Evolutionary conservation across 2,797 vertebrate genomes (phyloP).

Genomic region (Xenopus petersii): DNA sequence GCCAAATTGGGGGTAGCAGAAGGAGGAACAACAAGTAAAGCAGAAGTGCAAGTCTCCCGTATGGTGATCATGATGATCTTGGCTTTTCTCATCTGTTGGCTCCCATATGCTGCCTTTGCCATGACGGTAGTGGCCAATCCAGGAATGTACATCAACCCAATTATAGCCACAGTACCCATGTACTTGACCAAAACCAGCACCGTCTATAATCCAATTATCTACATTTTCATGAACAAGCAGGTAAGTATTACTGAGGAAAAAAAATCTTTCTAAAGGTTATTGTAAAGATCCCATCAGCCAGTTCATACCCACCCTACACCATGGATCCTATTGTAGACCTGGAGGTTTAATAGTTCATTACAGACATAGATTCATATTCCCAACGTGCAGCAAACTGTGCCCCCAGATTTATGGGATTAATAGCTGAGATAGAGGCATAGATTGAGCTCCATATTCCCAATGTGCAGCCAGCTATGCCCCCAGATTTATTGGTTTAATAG

Average conservation of each 20-base stretch:
- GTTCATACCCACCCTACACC: too few relatives aligned
- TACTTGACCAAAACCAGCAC: slow-evolving; percentile 72
- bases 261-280: too few relatives aligned
- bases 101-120: slow-evolving; percentile 65
- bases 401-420: too few relatives aligned
- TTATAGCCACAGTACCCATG: slow-evolving; percentile 59
- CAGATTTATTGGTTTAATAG: too few relatives aligned
- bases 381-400: too few relatives aligned
- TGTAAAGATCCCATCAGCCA: too few relatives aligned
- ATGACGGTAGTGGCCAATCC: slow-evolving; percentile 58
- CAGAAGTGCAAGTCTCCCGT: slow-evolving; percentile 55
- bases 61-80: slow-evolving; percentile 67
- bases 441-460: too few relatives aligned
- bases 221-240: slow-evolving; percentile 73
- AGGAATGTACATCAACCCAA: slow-evolving; percentile 55
- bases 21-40: slow-evolving; percentile 59
- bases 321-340: too few relatives aligned
- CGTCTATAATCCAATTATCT: slow-evolving; percentile 68
- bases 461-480: too few relatives aligned
- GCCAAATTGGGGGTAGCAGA: slow-evolving; percentile 58
- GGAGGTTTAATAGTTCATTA: too few relatives aligned
- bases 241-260: slow-evolving; percentile 48
- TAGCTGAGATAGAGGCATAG: too few relatives aligned
- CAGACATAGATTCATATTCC: too few relatives aligned
- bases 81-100: slow-evolving; percentile 66